These are phyloP conservation scores for Cyprinella venusta DNA, from an alignment of 2,797 vertebrate species.

Conservation along the genomic window DNA sequence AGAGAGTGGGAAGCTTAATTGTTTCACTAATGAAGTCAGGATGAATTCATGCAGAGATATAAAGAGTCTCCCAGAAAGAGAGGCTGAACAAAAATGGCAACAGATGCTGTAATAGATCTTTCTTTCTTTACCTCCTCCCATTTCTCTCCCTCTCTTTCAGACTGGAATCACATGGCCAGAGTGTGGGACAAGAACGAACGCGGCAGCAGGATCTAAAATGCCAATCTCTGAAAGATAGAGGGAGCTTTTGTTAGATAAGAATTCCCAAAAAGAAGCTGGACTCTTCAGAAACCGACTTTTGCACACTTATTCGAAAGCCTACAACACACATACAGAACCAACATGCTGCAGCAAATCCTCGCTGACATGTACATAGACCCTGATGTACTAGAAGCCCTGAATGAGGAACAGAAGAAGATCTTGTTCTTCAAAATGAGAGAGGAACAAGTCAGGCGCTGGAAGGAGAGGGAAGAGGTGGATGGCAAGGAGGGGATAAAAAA, in stretches of 20 bases:
- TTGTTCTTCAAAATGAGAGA: constrained; percentile 84
- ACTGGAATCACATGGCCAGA: constrained; percentile 14
- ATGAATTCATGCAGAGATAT: constrained; percentile 4
- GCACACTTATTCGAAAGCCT: neutral
- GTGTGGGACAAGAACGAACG: constrained; percentile 49
- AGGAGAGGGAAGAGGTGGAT: constrained; percentile 72
- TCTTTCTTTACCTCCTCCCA: constrained; percentile 39
- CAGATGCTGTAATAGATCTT: constrained; percentile 46
- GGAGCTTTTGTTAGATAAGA: constrained; percentile 37
- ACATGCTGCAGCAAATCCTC: constrained; percentile 83
- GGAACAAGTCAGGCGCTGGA: constrained; percentile 83
- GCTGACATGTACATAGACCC: constrained; percentile 83
- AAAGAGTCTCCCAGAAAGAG: constrained; percentile 15
- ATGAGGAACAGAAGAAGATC: constrained; percentile 81
- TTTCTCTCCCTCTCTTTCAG: constrained; percentile 52
- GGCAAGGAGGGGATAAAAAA: constrained; percentile 59
- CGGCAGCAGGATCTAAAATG: constrained; percentile 45
- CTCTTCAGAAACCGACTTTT: constrained; percentile 13
- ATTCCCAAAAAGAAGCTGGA: neutral
- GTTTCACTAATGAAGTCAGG: constrained; percentile 8
- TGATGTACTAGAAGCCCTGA: constrained; percentile 79
- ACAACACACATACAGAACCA: constrained; percentile 27
- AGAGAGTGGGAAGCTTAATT: neutral
- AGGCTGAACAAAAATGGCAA: constrained; percentile 24
- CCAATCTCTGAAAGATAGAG: constrained; percentile 58